Evolutionary conservation across 2,888 invertebrate species (phyloP).

Genomic region (Willowsia nigromaculata): DNA sequence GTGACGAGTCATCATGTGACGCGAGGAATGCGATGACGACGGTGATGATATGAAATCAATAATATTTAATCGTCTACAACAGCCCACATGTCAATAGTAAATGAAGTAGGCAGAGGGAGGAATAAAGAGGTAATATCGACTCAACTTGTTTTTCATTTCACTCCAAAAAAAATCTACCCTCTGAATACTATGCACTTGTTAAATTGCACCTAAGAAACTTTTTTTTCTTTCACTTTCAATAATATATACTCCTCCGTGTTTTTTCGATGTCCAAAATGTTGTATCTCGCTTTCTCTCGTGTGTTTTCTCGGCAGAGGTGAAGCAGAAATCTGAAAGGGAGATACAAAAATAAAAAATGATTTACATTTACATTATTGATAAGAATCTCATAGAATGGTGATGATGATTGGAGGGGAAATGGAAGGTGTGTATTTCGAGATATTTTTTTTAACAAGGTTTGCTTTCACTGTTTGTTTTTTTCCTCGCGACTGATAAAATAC

Average conservation of each 20-base stretch:
- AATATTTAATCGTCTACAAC: neutral
- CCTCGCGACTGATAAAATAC: neutral
- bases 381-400: too few species aligned
- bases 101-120: neutral
- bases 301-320: neutral
- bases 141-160: neutral
- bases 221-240: too few species aligned
- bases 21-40: neutral
- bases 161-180: too few species aligned
- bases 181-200: too few species aligned
- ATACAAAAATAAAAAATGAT: neutral
- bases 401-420: neutral
- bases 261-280: too few species aligned
- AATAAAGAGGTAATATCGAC: neutral
- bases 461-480: neutral
- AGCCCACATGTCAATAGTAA: neutral
- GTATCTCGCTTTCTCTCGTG: neutral
- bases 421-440: neutral
- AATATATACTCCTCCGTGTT: neutral
- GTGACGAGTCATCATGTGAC: constrained; percentile 16
- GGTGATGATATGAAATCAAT: constrained; percentile 16
- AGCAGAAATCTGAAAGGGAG: neutral
- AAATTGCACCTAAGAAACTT: too few species aligned
- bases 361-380: neutral
- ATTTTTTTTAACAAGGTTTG: neutral